Conservation (phyloP, 2,797 vertebrate genomes). For the Labroides dimidiatus region DNA sequence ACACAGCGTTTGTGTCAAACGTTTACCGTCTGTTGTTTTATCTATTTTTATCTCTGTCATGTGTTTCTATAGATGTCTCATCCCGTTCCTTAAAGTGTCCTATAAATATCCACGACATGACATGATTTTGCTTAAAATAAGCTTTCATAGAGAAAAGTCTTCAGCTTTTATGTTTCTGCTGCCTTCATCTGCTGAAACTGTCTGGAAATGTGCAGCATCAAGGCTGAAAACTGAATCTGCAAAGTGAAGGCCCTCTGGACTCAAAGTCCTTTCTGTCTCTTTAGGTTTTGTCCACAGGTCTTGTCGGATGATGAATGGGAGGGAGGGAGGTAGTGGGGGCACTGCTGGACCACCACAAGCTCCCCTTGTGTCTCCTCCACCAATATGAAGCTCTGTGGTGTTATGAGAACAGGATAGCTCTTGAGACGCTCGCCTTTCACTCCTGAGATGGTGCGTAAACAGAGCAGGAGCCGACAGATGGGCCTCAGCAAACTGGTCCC, state of each 20-base stretch:
- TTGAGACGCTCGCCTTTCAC: conserved; percentile 81
- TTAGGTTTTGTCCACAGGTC: conserved; percentile 67
- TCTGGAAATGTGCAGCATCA: conserved; percentile 45
- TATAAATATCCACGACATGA: conserved; percentile 61
- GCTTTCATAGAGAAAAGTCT: conserved; percentile 10
- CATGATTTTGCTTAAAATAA: conserved; percentile 54
- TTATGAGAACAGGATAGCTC: conserved; percentile 82
- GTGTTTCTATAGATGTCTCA: conserved; percentile 43
- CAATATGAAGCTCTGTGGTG: conserved; percentile 70
- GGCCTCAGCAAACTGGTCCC: conserved; percentile 85
- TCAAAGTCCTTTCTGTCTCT: conserved; percentile 70
- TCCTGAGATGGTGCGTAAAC: conserved; percentile 82
- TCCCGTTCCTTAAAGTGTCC: conserved; percentile 24
- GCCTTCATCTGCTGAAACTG: conserved; percentile 36
- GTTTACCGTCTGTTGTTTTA: conserved; percentile 22
- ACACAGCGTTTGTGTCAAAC: conserved; percentile 6
- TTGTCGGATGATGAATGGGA: conserved; percentile 69
- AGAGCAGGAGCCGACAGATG: conserved; percentile 81
- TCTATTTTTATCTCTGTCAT: conserved; percentile 43
- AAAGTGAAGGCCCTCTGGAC: conserved; percentile 63
- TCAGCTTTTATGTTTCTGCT: conserved; percentile 44
- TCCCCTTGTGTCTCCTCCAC: conserved; percentile 63
- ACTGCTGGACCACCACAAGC: conserved; percentile 66
- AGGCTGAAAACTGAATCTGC: conserved; percentile 72
- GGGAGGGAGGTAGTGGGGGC: conserved; percentile 15